A percentile compares a stretch with the other conserved stretches of the same genome.
Evolutionary conservation across 2,888 invertebrate species (phyloP).

Genomic region (Ferrisia virgata): DNA sequence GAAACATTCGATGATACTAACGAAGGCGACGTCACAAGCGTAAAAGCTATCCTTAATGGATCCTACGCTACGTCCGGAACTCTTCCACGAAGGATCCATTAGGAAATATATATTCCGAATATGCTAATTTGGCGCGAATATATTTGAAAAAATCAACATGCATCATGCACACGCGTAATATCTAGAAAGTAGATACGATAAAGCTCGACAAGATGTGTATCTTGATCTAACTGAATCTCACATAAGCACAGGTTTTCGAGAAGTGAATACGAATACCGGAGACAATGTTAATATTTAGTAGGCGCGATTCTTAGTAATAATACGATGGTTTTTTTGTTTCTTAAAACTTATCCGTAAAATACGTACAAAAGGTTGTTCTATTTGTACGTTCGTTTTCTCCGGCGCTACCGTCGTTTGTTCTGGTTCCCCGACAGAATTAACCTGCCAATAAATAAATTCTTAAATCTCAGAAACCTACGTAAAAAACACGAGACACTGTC

Average conservation of each 20-base stretch:
- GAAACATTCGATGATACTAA: neutral
- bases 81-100: neutral
- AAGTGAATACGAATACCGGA: neutral
- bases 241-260: neutral
- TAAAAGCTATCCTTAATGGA: neutral
- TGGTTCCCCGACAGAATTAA: conserved; percentile 35
- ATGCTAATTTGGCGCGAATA: neutral
- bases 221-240: neutral
- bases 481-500: neutral
- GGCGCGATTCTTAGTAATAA: neutral
- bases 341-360: conserved; percentile 4
- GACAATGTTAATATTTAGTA: neutral
- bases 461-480: conserved; percentile 21
- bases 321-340: neutral
- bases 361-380: conserved; percentile 40
- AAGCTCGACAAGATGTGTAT: neutral
- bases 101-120: neutral
- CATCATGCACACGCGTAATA: neutral
- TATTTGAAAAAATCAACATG: neutral
- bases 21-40: neutral
- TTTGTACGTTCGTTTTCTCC: conserved; percentile 40
- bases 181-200: neutral
- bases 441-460: conserved; percentile 41
- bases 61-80: neutral
- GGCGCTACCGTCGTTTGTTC: conserved; percentile 25